These are phyloP conservation scores for Rhingia campestris DNA, from an alignment of 2,888 invertebrate species.

Conservation along the genomic window DNA sequence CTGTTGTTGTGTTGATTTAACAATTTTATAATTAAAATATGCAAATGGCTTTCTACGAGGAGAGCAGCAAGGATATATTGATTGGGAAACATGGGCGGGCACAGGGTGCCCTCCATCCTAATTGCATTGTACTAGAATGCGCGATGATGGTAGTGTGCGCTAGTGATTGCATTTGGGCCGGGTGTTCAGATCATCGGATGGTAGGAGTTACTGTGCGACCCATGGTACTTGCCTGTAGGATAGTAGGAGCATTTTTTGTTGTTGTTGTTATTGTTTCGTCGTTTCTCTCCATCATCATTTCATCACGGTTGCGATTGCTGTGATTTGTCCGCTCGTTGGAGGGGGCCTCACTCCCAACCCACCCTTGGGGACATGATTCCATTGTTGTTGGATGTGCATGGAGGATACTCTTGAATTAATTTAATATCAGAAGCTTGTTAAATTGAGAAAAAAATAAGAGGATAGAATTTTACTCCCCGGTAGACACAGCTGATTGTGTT, in stretches of 20 bases:
- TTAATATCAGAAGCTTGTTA: conserved; percentile 65
- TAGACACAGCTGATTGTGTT: conserved; percentile 64
- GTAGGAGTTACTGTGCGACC: conserved; percentile 26
- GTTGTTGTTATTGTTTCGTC: conserved; percentile 12
- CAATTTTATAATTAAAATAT: conserved; percentile 74
- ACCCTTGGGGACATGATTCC: conserved; percentile 33
- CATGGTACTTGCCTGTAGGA: conserved; percentile 27
- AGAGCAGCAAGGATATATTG: conserved; percentile 66
- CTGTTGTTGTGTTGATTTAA: conserved; percentile 74
- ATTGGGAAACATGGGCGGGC: conserved; percentile 42
- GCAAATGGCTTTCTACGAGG: conserved; percentile 69
- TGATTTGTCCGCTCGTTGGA: conserved; percentile 65
- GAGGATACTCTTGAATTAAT: conserved; percentile 56
- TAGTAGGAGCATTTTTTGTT: conserved; percentile 18
- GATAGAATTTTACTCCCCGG: conserved; percentile 54
- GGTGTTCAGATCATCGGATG: not conserved
- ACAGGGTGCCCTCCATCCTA: conserved; percentile 37
- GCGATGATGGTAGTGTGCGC: conserved; percentile 35
- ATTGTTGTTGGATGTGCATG: not conserved
- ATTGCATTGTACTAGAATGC: conserved; percentile 68
- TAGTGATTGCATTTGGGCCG: conserved; percentile 30
- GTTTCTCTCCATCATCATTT: conserved; percentile 47
- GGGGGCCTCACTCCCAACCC: not conserved
- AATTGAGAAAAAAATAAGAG: conserved; percentile 39
- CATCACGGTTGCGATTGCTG: conserved; percentile 52